Conservation (phyloP, 2,888 invertebrate genomes). For the Cantharis lateralis region DNA sequence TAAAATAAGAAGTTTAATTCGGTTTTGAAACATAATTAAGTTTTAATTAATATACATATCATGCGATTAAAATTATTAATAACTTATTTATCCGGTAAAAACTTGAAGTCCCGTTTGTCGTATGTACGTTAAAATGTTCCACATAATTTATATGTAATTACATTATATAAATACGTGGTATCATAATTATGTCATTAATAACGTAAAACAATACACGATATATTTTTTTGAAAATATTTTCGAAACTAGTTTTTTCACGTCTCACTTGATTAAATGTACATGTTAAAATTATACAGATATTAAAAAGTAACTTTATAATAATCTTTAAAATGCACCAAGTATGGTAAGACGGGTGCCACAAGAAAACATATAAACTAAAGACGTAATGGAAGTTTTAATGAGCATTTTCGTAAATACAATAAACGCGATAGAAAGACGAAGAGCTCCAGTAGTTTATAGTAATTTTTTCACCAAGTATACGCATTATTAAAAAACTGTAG, state of each 20-base stretch:
- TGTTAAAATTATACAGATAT: slow-evolving; percentile 6
- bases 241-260: neutral
- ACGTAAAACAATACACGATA: neutral
- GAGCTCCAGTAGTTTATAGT: neutral
- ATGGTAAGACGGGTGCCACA: slow-evolving; percentile 16
- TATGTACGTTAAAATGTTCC: neutral
- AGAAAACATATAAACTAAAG: slow-evolving; percentile 11
- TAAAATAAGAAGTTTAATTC: neutral
- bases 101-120: neutral
- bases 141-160: neutral
- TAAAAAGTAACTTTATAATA: slow-evolving; percentile 15
- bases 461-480: neutral
- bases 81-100: neutral
- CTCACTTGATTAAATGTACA: slow-evolving; percentile 5
- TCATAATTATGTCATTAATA: slow-evolving; percentile 1
- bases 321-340: slow-evolving; percentile 15
- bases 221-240: neutral
- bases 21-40: neutral
- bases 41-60: neutral
- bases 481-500: neutral
- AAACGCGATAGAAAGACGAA: slow-evolving; percentile 11
- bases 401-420: neutral
- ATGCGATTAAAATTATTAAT: neutral
- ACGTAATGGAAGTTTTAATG: slow-evolving; percentile 18
- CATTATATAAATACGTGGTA: neutral